A percentile compares a stretch with the other conserved stretches of the same genome.
These are phyloP conservation scores for Lottia gigantea DNA, from an alignment of 2,888 invertebrate species.

Conservation along the genomic window DNA sequence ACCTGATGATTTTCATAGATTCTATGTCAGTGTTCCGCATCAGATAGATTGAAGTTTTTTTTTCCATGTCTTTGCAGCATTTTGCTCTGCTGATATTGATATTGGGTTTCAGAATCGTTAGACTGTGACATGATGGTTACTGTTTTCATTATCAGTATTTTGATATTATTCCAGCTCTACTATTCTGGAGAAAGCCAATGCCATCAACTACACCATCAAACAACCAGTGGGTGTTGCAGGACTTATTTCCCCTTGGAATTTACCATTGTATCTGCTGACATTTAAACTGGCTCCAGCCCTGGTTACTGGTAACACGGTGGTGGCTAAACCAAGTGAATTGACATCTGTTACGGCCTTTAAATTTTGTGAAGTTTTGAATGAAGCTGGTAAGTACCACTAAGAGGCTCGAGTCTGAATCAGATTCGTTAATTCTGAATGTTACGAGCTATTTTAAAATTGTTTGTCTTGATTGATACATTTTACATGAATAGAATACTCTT, in stretches of 20 bases:
- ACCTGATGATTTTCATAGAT: too few relatives aligned
- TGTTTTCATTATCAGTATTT: too few relatives aligned
- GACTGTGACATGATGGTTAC: too few relatives aligned
- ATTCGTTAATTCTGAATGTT: background rate
- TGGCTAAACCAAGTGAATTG: slow-evolving; percentile 73
- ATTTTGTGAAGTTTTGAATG: slow-evolving; percentile 69
- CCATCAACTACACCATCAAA: slow-evolving; percentile 70
- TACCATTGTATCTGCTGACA: slow-evolving; percentile 72
- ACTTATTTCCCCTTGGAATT: slow-evolving; percentile 73
- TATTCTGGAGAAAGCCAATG: slow-evolving; percentile 42
- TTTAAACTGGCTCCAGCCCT: slow-evolving; percentile 73
- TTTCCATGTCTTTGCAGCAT: too few relatives aligned
- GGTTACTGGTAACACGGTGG: slow-evolving; percentile 70
- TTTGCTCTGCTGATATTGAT: too few relatives aligned
- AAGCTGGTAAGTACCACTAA: slow-evolving; percentile 67
- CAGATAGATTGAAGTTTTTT: too few relatives aligned
- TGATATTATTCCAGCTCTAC: slow-evolving; percentile 47
- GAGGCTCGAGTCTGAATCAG: background rate
- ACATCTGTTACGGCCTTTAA: slow-evolving; percentile 72
- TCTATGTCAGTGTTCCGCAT: too few relatives aligned
- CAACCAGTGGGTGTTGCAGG: slow-evolving; percentile 72
- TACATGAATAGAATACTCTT: too few relatives aligned
- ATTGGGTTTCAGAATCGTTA: too few relatives aligned
- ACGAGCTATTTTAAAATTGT: too few relatives aligned
- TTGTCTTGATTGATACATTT: too few relatives aligned